Conservation (phyloP, 1,140 invertebrate species). For the Fopius arisanus region DNA sequence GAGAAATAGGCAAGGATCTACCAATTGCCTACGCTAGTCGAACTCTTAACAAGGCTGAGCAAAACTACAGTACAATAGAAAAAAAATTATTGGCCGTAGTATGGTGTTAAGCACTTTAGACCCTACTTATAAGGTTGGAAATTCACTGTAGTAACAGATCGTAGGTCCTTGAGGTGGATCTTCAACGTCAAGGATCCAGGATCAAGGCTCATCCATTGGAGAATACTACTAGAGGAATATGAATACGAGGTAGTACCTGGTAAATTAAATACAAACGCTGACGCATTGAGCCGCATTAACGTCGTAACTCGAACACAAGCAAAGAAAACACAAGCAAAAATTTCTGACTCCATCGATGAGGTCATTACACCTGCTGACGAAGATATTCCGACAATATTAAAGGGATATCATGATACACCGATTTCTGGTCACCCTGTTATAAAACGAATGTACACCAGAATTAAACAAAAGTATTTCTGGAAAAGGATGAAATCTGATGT, state of each 20-base stretch:
- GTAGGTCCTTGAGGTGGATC: no score
- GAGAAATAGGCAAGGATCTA: no score
- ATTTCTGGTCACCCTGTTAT: slow-evolving; percentile 44
- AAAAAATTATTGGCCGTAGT: no score
- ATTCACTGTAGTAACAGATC: not conserved
- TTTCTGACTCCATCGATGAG: not conserved
- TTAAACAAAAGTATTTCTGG: slow-evolving; percentile 42
- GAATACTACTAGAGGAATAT: not conserved
- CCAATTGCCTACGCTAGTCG: no score
- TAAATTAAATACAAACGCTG: not conserved
- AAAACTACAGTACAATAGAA: no score
- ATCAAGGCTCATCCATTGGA: not conserved
- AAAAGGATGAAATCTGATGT: slow-evolving; percentile 36
- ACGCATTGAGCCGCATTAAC: not conserved
- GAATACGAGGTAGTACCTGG: not conserved
- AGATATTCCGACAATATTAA: not conserved
- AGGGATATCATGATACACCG: slow-evolving; percentile 19
- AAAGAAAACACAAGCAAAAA: not conserved
- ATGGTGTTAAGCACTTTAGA: not conserved
- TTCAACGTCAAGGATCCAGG: no score
- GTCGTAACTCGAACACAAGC: not conserved
- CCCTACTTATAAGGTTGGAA: not conserved
- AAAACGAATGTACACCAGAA: slow-evolving; percentile 38
- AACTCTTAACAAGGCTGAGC: no score
- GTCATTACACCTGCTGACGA: not conserved